Evolutionary conservation across 2,797 vertebrate genomes (phyloP), one percentile per base, ranked within the genome.

Genomic region (Lagorchestes hirsutus): DNA sequence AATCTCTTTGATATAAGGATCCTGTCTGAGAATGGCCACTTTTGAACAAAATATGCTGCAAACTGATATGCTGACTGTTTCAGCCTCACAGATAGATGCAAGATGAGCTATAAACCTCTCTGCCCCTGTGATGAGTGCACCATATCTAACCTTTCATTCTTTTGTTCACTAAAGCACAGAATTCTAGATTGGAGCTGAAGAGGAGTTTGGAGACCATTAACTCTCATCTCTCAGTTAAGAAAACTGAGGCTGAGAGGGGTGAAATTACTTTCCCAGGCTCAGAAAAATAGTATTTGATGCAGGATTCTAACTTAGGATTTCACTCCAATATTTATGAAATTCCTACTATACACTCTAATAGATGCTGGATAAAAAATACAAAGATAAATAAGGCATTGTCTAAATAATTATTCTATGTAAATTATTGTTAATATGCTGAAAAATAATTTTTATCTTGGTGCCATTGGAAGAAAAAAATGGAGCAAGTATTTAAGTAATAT

Each of bases 341-440:
- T 55, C 92, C 16, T 90, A 34, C 6, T 59, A 16, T 52, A 0
- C 92, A 62, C 0, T 87, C 18, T 95, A 74, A 74, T 94, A 74
- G 29, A 54, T 97, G 4, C 50, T 40, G n/a, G 57, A 62, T 74
- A 55, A 57, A 74, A 95, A 56, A 34, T 94, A 92, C 95, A 94
- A 59, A 93, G 29, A 27, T 28, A 92, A 97, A 95, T 93, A 46
- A 97, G 58, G 87, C 16, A 93, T 34, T 90, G 1, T 90, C 62
- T 92, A 58, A 96, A 31, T 93, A 1, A 57, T 50, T 92, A 54
- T 94, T 97, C 31, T 90, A 59, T 95, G 22, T 95, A 62, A 95
- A 16, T 22, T 95, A 40, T 90, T 95, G 27, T 96, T 95, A 92
- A 95, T 59, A 40, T 95, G 91, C 40, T 46, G 34, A 96, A 92